Evolutionary conservation across 2,113 vertebrate species (phyloP), one percentile per base, ranked within the genome.

Genomic region (Zosterops lateralis): DNA sequence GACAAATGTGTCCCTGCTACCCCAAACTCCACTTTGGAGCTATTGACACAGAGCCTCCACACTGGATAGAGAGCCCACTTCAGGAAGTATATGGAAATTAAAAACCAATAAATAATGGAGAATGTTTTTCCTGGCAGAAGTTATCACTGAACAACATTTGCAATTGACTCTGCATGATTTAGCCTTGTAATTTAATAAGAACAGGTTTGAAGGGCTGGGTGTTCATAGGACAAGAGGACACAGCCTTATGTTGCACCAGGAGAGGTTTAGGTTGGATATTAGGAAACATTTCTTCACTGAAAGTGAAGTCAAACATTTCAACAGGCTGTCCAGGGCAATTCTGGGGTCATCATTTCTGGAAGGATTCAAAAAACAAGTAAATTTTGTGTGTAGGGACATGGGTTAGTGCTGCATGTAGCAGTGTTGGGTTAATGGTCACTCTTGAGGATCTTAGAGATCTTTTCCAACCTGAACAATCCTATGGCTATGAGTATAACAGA

Each of bases 401-500:
- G 16, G 9, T 38, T 40, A n/a, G 24, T 29, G 45, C n/a, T 45
- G 54, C 38, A 40, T n/a, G 19, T 14, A 15, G 22, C 45, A 47
- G 10, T 51, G 45, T 34, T 9, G 6, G 12, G 28, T 9, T n/a
- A 45, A 47, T 58, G 45, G 28, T 4, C 45, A 53, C 16, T 25
- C 17, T 40, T 14, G 14, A 26, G 14, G 11, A 34, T 17, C 24
- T 67, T 8, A 8, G 13, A 67, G 29, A 16, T 17, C 24, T 60
- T 31, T 47, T 40, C 38, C 61, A 67, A 8, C 16, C 54, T 12
- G n/a, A 26, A 29, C 8, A n/a, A n/a, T n/a, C 8, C 22, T 36
- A 5, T 20, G 13, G 19, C 20, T n/a, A 3, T 14, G 53, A 67
- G 21, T 18, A 13, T 14, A 60, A 60, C 0, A 0, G 64, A 2